phyloP scores from a whole-genome alignment of 2,888 invertebrate genomes.

The Euphydryas editha region DNA sequence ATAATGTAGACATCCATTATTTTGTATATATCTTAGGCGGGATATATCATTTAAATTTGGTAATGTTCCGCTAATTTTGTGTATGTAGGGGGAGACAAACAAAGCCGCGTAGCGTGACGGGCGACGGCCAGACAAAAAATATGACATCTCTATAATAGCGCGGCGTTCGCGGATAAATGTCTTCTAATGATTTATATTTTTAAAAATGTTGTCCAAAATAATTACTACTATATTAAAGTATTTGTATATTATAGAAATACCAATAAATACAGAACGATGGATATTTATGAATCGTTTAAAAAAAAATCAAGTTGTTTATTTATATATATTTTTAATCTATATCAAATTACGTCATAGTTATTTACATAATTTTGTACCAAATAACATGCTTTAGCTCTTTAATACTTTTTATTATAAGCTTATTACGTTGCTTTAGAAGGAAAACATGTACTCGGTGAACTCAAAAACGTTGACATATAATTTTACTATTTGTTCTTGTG shows the following conservation, averaged over 20 bases:
- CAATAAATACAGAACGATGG: neutral
- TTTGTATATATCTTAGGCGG: slow-evolving; percentile 20
- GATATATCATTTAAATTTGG: slow-evolving; percentile 61
- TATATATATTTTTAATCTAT: no score
- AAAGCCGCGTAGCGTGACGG: slow-evolving; percentile 36
- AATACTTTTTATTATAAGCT: no score
- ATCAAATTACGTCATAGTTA: no score
- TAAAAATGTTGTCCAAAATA: slow-evolving; percentile 4
- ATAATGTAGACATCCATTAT: neutral
- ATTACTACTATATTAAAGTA: neutral
- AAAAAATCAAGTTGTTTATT: no score
- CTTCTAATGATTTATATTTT: slow-evolving; percentile 47
- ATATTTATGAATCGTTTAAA: no score
- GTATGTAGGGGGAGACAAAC: slow-evolving; percentile 46
- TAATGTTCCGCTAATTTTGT: slow-evolving; percentile 65
- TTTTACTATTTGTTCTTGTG: no score
- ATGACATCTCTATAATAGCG: slow-evolving; percentile 66
- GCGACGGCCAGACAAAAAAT: slow-evolving; percentile 54
- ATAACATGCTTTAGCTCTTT: no score
- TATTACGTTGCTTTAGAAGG: no score
- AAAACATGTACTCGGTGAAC: no score
- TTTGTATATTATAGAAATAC: neutral
- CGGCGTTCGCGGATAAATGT: slow-evolving; percentile 49
- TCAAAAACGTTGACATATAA: no score
- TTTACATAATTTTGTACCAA: no score